A percentile compares a stretch with the other conserved stretches of the same genome.
Evolutionary conservation across 2,888 invertebrate species (phyloP).

Genomic region (Geotrupes spiniger): DNA sequence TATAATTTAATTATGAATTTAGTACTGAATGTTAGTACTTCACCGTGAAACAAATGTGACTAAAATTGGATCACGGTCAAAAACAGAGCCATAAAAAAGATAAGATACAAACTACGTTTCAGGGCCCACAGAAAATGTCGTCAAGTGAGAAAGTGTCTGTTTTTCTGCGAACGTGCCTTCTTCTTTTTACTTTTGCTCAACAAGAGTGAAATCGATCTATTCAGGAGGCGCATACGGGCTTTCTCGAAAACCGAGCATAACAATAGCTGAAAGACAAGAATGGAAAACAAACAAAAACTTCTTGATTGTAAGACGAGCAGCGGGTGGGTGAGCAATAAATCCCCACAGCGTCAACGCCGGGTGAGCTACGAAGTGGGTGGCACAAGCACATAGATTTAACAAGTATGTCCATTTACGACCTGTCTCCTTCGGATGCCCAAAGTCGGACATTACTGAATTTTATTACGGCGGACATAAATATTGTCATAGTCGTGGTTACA

Average conservation of each 20-base stretch:
- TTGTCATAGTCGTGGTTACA: constrained; percentile 16
- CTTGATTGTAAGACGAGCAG: constrained; percentile 39
- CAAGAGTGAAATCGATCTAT: constrained; percentile 5
- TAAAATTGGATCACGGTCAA: too few species aligned
- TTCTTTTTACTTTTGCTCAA: background rate
- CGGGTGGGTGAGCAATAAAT: constrained; percentile 45
- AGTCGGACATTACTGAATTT: constrained; percentile 27
- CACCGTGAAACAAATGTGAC: too few species aligned
- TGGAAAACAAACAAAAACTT: constrained; percentile 41
- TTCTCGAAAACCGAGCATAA: constrained; percentile 5
- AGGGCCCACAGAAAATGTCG: too few species aligned
- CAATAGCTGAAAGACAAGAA: constrained; percentile 31
- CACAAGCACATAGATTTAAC: constrained; percentile 33
- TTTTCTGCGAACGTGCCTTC: background rate
- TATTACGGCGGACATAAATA: constrained; percentile 33
- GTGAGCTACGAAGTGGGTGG: constrained; percentile 37
- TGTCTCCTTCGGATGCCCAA: constrained; percentile 20
- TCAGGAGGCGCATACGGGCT: background rate
- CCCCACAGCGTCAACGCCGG: constrained; percentile 40
- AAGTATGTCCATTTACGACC: constrained; percentile 36
- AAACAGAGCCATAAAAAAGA: too few species aligned
- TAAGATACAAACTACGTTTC: too few species aligned
- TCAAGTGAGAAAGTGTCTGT: too few species aligned
- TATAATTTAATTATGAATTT: too few species aligned
- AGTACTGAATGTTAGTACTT: too few species aligned